Base-by-base conservation (phyloP, 2,888 invertebrate species). In the Platycheirus albimanus region DNA sequence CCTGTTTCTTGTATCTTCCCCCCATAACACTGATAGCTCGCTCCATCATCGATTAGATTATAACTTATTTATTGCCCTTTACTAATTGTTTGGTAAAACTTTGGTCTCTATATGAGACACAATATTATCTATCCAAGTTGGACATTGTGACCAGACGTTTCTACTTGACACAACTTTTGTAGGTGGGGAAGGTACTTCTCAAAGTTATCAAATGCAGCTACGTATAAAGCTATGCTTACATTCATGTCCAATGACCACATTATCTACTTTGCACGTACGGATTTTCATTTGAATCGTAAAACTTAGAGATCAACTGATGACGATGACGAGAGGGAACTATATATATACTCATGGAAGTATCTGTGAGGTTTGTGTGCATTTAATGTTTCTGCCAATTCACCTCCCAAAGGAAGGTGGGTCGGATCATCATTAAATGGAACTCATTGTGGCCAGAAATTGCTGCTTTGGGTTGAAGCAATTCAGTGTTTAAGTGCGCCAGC, bases 361-460 rank as follows among this genome's bases (percentile, higher is more conserved):
- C n/a, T n/a, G n/a, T 52, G 36, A 38, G 45, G 64, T n/a, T 58
- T 45, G 49, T 80, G 80, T 80, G 80, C 76, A 66, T 70, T 80
- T 80, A 56, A 79, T 79, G 79, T 24, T 67, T 41, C 17, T 38
- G 17, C 11, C 54, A 63, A 61, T 52, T 47, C 52, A 63, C 30
- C 17, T 70, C 15, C 61, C 45, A 30, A 30, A 20, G 13, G 20
- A 30, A 70, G 75, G 75, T 15, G 11, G n/a, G 19, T 19, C n/a
- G n/a, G n/a, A n/a, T 19, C 15, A 56, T 52, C 52, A 36, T 69
- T 75, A 69, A 79, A 56, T 8, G 19, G 11, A 56, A 38, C 36
- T 45, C 17, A n/a, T 61, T 38, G 13, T 20, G 17, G 3, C 6
- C 8, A 30, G 19, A 30, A 19, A 36, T 20, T 38, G 13, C 20